Evolutionary conservation across 2,797 vertebrate genomes (phyloP).

Genomic region (Uromys caudimaculatus): DNA sequence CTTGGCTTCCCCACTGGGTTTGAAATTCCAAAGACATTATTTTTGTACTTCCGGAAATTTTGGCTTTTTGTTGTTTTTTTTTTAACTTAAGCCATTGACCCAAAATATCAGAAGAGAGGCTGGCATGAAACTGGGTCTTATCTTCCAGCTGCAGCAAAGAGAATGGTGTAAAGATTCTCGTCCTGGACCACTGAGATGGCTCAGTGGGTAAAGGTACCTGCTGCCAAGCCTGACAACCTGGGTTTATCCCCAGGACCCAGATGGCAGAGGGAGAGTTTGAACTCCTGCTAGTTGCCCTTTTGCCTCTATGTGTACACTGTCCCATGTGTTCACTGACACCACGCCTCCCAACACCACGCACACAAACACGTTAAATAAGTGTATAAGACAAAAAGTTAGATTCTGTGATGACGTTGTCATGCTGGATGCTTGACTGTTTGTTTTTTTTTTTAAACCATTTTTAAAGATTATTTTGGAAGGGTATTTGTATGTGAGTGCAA

Average conservation of each 20-base stretch:
- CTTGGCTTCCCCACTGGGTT: constrained; percentile 6
- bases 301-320: not conserved
- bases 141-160: not conserved
- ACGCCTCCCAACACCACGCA: too few species aligned
- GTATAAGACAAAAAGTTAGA: not conserved
- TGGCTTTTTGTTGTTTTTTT: not conserved
- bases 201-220: not conserved
- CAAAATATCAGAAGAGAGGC: not conserved
- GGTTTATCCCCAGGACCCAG: not conserved
- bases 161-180: not conserved
- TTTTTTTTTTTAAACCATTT: not conserved
- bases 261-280: not conserved
- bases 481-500: not conserved
- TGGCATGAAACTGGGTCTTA: not conserved
- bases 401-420: too few species aligned
- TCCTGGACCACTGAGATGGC: not conserved
- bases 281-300: not conserved
- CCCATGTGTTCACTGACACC: not conserved
- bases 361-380: not conserved
- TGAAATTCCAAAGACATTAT: constrained; percentile 31
- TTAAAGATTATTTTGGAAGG: not conserved
- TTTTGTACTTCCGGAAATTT: constrained; percentile 55
- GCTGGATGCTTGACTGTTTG: not conserved
- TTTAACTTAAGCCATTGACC: not conserved
- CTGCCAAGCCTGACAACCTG: not conserved